Percentiles rank a stretch among this genome's conserved stretches.
phyloP scores from a whole-genome alignment of 2,113 vertebrate genomes.

The Plecturocebus donacophilus region DNA sequence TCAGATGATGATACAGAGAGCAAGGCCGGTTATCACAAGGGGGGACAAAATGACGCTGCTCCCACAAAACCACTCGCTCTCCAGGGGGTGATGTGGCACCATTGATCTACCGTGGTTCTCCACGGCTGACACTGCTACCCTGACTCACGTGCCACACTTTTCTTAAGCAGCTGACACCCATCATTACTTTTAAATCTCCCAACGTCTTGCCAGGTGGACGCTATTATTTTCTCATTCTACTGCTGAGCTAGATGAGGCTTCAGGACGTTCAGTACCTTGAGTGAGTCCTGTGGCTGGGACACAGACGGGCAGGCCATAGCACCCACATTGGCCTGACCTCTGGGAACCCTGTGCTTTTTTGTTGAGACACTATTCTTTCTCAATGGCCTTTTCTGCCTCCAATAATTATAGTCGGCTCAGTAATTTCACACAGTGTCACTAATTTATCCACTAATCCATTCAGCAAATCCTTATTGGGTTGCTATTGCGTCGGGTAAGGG shows the following conservation, averaged over 20 bases:
- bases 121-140: rapidly evolving
- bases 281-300: background rate
- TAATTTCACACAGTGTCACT: rapidly evolving
- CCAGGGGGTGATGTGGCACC: rapidly evolving
- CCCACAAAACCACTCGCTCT: rapidly evolving
- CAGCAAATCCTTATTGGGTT: rapidly evolving
- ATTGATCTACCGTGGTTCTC: rapidly evolving
- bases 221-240: rapidly evolving
- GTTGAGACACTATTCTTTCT: rapidly evolving
- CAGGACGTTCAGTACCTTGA: rapidly evolving
- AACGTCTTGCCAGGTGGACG: background rate
- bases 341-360: background rate
- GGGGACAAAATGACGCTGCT: rapidly evolving
- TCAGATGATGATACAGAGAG: rapidly evolving
- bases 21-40: rapidly evolving
- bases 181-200: background rate
- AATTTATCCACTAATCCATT: rapidly evolving
- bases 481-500: rapidly evolving
- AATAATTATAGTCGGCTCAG: too few relatives aligned
- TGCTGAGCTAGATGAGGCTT: background rate
- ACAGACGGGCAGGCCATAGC: too few relatives aligned
- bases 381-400: background rate
- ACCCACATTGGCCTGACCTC: rapidly evolving
- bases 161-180: rapidly evolving
- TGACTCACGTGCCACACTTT: rapidly evolving